A percentile compares a stretch with the other conserved stretches of the same genome.
These are phyloP conservation scores for Thomomys bottae DNA, from an alignment of 2,113 vertebrate genomes.

Conservation along the genomic window DNA sequence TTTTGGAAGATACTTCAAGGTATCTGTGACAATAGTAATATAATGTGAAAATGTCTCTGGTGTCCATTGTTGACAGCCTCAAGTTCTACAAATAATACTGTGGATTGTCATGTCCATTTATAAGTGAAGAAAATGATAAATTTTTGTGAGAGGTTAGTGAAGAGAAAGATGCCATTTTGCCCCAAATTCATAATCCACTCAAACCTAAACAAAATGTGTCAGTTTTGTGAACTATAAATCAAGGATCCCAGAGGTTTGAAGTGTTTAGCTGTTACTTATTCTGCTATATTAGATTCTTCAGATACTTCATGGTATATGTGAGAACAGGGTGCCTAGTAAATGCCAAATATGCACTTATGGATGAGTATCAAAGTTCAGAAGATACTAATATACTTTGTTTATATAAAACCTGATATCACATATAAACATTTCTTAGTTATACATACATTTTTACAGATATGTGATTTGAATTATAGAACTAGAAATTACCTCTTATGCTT, in stretches of 20 bases:
- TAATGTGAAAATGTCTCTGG: constrained; percentile 45
- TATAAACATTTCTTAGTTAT: background rate
- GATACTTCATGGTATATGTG: background rate
- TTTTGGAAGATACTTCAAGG: constrained; percentile 52
- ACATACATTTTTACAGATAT: background rate
- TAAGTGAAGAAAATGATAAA: constrained; percentile 32
- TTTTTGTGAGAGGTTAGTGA: constrained; percentile 37
- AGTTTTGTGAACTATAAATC: background rate
- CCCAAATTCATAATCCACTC: background rate
- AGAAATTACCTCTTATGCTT: background rate
- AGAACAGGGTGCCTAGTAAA: background rate
- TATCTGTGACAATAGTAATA: constrained; percentile 11
- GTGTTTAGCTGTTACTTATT: background rate
- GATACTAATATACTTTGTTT: background rate
- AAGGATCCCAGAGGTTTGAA: background rate
- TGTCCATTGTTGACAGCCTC: constrained; percentile 39
- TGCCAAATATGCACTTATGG: background rate
- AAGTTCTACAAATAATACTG: constrained; percentile 9
- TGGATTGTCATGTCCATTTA: background rate
- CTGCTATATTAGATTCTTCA: background rate
- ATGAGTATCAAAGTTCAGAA: background rate
- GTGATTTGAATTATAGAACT: background rate
- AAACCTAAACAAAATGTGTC: constrained; percentile 26
- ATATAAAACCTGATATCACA: background rate
- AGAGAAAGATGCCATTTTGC: constrained; percentile 1